Conservation (phyloP, 2,113 vertebrate genomes). For the Salvelinus alpinus region DNA sequence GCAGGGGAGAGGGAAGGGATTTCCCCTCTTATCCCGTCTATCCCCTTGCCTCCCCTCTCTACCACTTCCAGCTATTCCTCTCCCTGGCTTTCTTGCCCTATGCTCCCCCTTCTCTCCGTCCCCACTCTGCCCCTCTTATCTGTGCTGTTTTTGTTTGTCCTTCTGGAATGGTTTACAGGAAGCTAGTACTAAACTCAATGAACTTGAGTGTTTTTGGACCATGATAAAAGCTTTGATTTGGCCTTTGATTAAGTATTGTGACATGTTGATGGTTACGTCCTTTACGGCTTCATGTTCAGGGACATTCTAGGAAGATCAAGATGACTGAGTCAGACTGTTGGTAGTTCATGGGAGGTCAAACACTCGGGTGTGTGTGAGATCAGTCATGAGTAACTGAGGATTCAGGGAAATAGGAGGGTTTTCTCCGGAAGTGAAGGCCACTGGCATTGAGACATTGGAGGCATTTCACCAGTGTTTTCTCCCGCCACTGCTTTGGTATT, state of each 20-base stretch:
- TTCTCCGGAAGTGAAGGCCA: conserved; percentile 55
- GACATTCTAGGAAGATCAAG: not conserved
- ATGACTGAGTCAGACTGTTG: not conserved
- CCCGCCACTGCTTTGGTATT: conserved; percentile 30
- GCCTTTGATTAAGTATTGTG: not conserved
- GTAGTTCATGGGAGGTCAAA: not conserved
- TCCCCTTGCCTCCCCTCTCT: conserved; percentile 34
- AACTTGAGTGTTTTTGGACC: conserved; percentile 28
- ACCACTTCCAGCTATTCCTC: conserved; percentile 43
- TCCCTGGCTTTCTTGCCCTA: conserved; percentile 1
- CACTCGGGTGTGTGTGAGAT: not conserved
- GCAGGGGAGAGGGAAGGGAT: conserved; percentile 68
- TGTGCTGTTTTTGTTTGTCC: conserved; percentile 52
- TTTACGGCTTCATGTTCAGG: conserved; percentile 4
- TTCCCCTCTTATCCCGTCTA: conserved; percentile 71
- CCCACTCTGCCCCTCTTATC: conserved; percentile 48
- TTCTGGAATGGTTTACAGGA: conserved; percentile 43
- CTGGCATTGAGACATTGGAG: conserved; percentile 60
- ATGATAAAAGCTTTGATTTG: conserved; percentile 22
- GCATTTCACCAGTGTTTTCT: conserved; percentile 63
- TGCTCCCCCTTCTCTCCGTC: not conserved
- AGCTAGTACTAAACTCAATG: conserved; percentile 17
- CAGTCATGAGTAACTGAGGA: conserved; percentile 62
- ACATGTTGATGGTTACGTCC: not conserved
- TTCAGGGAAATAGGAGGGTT: conserved; percentile 67